Conservation (phyloP, 1,140 invertebrate species). For the Drosophila ohnishii region DNA sequence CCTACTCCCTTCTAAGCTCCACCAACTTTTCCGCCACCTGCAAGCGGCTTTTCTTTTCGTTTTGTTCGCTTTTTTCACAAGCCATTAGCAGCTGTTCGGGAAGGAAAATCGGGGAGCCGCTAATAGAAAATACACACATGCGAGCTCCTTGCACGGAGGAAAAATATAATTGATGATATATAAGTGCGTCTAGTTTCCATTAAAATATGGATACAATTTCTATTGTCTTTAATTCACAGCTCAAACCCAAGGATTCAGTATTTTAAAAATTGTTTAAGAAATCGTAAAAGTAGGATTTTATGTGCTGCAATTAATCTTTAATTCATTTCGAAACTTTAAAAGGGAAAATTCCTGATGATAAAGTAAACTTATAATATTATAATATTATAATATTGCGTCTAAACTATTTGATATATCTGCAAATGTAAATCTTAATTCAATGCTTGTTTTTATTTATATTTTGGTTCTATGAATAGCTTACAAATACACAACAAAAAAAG, state of each 20-base stretch:
- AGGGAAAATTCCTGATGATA: neutral
- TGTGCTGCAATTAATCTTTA: neutral
- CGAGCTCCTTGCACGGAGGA: constrained; percentile 8
- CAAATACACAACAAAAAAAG: no score
- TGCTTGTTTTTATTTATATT: no score
- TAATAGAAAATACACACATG: constrained; percentile 59
- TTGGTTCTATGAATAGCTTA: no score
- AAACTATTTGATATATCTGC: no score
- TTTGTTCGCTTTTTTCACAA: constrained; percentile 51
- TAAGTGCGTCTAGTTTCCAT: neutral
- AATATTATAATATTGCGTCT: neutral
- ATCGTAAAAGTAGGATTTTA: neutral
- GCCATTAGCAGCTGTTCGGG: constrained; percentile 68
- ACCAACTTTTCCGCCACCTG: constrained; percentile 19
- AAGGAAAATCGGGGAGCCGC: constrained; percentile 36
- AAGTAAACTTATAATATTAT: neutral
- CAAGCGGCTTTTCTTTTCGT: constrained; percentile 17
- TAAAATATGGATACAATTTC: neutral
- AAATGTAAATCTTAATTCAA: no score
- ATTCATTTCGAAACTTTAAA: neutral
- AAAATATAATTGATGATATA: constrained; percentile 8
- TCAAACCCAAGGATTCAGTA: neutral
- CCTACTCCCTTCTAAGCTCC: neutral
- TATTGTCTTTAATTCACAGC: neutral
- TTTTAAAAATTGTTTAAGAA: neutral